A percentile compares a stretch with the other conserved stretches of the same genome.
These are phyloP conservation scores for Ammodytes marinus DNA, from an alignment of 2,113 vertebrate genomes.

Conservation along the genomic window DNA sequence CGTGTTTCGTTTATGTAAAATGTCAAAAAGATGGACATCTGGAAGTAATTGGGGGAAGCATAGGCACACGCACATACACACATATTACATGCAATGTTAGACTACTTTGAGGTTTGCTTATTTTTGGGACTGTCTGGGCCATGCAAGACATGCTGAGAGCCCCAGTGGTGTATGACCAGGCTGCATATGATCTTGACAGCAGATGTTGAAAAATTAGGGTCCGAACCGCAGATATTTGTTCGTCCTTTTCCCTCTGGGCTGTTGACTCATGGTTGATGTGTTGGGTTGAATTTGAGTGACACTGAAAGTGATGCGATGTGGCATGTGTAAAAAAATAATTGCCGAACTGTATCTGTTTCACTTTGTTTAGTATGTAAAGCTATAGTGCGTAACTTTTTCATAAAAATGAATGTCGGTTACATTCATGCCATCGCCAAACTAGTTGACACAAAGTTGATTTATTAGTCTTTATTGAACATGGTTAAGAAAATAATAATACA, in stretches of 20 bases:
- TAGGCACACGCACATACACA: constrained; percentile 19
- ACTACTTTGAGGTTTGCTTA: constrained; percentile 57
- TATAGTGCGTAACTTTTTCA: too few relatives aligned
- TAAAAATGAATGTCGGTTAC: too few relatives aligned
- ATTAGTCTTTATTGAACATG: too few relatives aligned
- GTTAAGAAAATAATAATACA: too few relatives aligned
- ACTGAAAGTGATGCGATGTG: background rate
- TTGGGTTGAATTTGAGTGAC: background rate
- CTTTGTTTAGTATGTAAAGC: background rate
- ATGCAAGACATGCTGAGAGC: constrained; percentile 37
- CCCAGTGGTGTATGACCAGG: constrained; percentile 53
- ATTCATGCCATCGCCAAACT: too few relatives aligned
- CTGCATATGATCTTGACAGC: constrained; percentile 37
- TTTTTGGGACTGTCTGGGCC: constrained; percentile 65
- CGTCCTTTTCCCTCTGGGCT: constrained; percentile 11
- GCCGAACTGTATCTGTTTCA: background rate
- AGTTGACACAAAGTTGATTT: too few relatives aligned
- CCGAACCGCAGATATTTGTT: constrained; percentile 10
- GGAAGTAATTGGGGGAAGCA: constrained; percentile 61
- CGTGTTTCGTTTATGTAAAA: constrained; percentile 32
- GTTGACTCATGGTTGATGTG: background rate
- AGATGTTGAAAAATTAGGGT: constrained; percentile 45
- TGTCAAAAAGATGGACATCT: constrained; percentile 67
- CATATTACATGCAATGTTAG: constrained; percentile 1
- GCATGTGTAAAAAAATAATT: background rate